Evolutionary conservation across 2,888 invertebrate species (phyloP).

Genomic region (Eristalinus aeneus): DNA sequence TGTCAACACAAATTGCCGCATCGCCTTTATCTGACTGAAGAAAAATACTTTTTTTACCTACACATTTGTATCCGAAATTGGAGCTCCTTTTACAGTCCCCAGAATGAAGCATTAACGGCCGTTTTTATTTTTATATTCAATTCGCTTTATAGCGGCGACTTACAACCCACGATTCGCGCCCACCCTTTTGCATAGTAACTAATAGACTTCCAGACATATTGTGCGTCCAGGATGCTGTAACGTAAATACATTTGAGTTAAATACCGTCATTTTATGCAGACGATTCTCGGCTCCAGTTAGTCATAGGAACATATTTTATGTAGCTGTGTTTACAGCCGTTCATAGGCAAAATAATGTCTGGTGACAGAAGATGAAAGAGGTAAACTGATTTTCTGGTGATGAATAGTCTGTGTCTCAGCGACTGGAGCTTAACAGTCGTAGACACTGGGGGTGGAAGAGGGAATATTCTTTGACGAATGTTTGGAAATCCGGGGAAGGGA

Average conservation of each 20-base stretch:
- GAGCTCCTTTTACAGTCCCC: not conserved
- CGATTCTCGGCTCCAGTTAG: not conserved
- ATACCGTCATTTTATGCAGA: not conserved
- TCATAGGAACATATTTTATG: not conserved
- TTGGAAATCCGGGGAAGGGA: no score
- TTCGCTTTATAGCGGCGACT: not conserved
- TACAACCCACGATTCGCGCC: not conserved
- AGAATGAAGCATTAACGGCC: not conserved
- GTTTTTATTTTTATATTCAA: not conserved
- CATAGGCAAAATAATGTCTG: not conserved
- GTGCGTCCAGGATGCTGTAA: not conserved
- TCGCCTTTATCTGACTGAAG: not conserved
- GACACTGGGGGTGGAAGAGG: no score
- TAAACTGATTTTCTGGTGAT: not conserved
- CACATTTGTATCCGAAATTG: not conserved
- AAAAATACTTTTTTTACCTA: not conserved
- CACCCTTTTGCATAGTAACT: not conserved
- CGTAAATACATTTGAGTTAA: not conserved
- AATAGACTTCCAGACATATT: not conserved
- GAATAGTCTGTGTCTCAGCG: no score
- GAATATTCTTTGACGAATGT: no score
- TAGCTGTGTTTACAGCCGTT: not conserved
- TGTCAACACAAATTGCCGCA: not conserved
- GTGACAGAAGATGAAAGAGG: not conserved
- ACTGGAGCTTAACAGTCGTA: no score